Conservation (phyloP, 1,140 invertebrate species). For the Battus philenor region DNA sequence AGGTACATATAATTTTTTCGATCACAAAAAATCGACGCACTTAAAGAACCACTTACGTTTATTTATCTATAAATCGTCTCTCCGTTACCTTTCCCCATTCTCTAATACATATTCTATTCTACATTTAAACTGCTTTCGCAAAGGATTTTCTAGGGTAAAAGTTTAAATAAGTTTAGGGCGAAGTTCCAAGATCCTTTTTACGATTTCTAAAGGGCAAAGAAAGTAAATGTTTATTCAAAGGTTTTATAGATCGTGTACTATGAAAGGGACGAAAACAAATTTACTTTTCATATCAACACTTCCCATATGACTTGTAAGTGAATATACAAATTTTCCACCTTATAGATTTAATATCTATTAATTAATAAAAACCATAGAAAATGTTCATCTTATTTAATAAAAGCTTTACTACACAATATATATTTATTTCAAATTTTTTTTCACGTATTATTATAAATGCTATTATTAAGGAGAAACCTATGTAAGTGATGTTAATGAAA, state of each 20-base stretch:
- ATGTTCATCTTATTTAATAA: too few species aligned
- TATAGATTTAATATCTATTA: too few species aligned
- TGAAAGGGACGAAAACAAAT: slow-evolving; percentile 35
- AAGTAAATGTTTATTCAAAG: slow-evolving; percentile 70
- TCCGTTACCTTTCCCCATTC: slow-evolving; percentile 33
- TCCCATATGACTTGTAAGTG: slow-evolving; percentile 1
- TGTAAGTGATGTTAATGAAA: too few species aligned
- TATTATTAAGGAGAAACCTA: too few species aligned
- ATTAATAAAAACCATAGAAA: too few species aligned
- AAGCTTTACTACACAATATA: too few species aligned
- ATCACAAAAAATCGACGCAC: slow-evolving; percentile 1
- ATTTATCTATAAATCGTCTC: slow-evolving; percentile 33
- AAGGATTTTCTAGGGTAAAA: slow-evolving; percentile 69
- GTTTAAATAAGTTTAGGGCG: slow-evolving; percentile 71
- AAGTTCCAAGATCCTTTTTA: slow-evolving; percentile 66
- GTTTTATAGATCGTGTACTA: slow-evolving; percentile 54
- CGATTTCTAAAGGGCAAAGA: slow-evolving; percentile 63
- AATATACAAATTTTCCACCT: too few species aligned
- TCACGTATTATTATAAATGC: too few species aligned
- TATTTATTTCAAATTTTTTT: too few species aligned
- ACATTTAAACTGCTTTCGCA: slow-evolving; percentile 61
- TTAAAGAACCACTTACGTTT: slow-evolving; percentile 20
- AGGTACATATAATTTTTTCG: too few species aligned
- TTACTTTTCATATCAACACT: slow-evolving; percentile 14
- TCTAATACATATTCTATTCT: slow-evolving; percentile 62